These are phyloP conservation scores for Cotesia glomerata DNA, from an alignment of 1,140 invertebrate species.

Conservation along the genomic window DNA sequence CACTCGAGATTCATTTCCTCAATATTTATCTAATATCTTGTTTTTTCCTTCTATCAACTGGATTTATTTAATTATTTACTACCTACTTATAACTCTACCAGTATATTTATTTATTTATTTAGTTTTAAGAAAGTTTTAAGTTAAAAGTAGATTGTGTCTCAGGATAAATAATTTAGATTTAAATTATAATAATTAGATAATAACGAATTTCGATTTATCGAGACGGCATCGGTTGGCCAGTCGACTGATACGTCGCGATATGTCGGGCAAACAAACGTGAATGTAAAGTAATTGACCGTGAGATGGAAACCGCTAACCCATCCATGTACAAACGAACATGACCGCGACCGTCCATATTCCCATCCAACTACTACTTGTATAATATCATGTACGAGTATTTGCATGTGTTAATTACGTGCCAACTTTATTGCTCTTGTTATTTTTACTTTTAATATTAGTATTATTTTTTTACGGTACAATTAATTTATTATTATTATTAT, in stretches of 20 bases:
- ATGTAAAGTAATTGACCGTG: constrained; percentile 18
- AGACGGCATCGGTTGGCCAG: constrained; percentile 31
- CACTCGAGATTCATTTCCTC: not conserved
- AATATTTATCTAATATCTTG: not conserved
- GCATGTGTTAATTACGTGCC: constrained; percentile 24
- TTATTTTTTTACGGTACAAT: no score
- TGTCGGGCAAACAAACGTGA: constrained; percentile 5
- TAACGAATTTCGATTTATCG: constrained; percentile 16
- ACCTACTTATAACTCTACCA: not conserved
- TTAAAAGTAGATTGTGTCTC: no score
- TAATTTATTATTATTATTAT: no score
- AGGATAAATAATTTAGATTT: not conserved
- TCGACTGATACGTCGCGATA: constrained; percentile 31
- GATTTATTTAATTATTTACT: not conserved
- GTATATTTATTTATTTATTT: not conserved
- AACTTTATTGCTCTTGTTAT: not conserved
- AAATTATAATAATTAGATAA: not conserved
- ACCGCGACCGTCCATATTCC: constrained; percentile 15
- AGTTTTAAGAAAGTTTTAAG: not conserved
- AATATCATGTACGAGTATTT: constrained; percentile 21
- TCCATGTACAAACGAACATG: constrained; percentile 5
- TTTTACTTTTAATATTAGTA: no score
- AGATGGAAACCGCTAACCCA: constrained; percentile 13
- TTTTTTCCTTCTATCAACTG: not conserved
- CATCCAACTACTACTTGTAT: constrained; percentile 10